Evolutionary conservation across 1,140 invertebrate genomes (phyloP), one percentile per base, ranked within the genome.

Genomic region (Elymnias hypermnestra): DNA sequence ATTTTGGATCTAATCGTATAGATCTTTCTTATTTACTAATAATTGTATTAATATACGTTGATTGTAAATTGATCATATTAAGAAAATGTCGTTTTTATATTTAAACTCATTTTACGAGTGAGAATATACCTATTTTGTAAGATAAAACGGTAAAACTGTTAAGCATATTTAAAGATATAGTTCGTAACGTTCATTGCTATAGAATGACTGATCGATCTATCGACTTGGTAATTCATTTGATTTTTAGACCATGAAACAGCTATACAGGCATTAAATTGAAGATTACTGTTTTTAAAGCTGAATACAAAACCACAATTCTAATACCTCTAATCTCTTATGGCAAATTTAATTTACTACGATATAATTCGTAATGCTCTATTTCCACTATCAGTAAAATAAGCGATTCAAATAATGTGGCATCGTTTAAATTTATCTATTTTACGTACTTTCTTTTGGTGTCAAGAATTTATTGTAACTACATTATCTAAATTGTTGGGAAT

Each of bases 401-500:
- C 47, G 49, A 58, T 43, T 56, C 39, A 50, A 56, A 45, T 54
- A 43, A 52, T 41, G 43, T 52, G 57, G 50, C 61, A 57, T 60
- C 48, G 53, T 72, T 73, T 63, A 64, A 71, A 71, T 53, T n/a
- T n/a, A n/a, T n/a, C n/a, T 57, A 63, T 52, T 56, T 42, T 58
- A 28, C 53, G 58, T 43, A 68, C 69, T 78, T 78, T 78, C 74
- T 59, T 64, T 42, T n/a, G n/a, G n/a, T n/a, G n/a, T n/a, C n/a
- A n/a, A n/a, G n/a, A n/a, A n/a, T n/a, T 60, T 57, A 78, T 75
- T 75, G 75, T 75, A 75, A 78, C 57, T 46, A 47, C 72, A 76
- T 79, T 79, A 75, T 65, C 40, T 55, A 62, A 63, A 76, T 69
- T 55, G 63, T 64, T 47, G 57, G 50, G 53, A 64, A 57, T 57